Base-by-base conservation (phyloP, 2,113 vertebrate species). In the Myrmecophaga tridactyla region DNA sequence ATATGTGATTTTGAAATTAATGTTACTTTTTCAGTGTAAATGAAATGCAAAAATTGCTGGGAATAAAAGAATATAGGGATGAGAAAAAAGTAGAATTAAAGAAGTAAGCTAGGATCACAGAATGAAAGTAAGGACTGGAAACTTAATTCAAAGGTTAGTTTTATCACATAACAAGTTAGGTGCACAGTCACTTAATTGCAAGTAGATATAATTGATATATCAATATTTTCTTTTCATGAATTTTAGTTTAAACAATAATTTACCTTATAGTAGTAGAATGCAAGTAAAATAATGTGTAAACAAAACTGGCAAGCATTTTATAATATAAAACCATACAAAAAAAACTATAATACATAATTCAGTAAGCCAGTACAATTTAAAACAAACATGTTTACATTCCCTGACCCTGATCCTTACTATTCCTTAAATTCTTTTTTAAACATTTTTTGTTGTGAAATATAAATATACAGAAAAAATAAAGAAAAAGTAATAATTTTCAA, bases 291-390 rank as follows among this genome's bases (percentile, higher is more conserved):
- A 90, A 86, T 39, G 12, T 51, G 43, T 20, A 65, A 86, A 86
- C 48, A 82, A 90, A 96, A 82, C 39, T 72, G 53, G 34, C 34
- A 87, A 90, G 53, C 10, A 86, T n/a, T 86, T 78, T 89, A 70
- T 27, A 81, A 90, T 10, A 53, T 27, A 92, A 94, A 83, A 83
- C 3, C 14, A 65, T 43, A 81, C n/a, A 92, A 67, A 85, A 25
- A 25, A 85, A 80, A 29, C 36, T 34, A 39, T 25, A 27, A 89
- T 20, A 65, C 29, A 43, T 14, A 92, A 69, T 51, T 75, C 29
- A 60, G 25, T 77, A 31, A 73, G 56, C 34, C 41, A 75, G 51
- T 65, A 80, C 9, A 85, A 58, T 60, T 36, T 51, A 73, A 77
- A 80, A 65, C 46, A 94, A 63, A 77, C 53, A 63, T 14, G 17